Conservation (phyloP, 1,140 invertebrate genomes). For the Sinella curviseta region DNA sequence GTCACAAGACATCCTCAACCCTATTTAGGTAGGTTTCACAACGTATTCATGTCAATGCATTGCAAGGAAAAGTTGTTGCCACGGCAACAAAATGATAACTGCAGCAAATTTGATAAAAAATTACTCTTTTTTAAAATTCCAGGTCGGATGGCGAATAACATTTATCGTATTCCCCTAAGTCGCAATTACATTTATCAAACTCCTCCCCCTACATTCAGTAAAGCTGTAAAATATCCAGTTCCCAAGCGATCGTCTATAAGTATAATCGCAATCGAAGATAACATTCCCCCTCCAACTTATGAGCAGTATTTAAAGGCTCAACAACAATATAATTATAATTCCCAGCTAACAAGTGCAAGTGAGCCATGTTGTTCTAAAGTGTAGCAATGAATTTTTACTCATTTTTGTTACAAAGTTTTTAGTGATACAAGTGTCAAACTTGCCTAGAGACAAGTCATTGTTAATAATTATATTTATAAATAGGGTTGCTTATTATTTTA, state of each 20-base stretch:
- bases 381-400: no score
- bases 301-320: neutral
- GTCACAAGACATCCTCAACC: neutral
- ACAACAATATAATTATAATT: neutral
- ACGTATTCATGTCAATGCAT: no score
- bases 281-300: constrained; percentile 5
- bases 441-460: no score
- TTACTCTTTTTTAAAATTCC: neutral
- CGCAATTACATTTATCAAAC: constrained; percentile 16
- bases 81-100: neutral
- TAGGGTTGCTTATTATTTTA: neutral
- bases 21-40: constrained; percentile 4
- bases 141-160: constrained; percentile 3
- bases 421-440: no score
- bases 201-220: neutral
- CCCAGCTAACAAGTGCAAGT: neutral
- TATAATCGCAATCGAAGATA: neutral
- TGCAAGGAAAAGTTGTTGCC: no score
- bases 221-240: neutral
- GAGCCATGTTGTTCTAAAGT: no score
- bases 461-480: neutral
- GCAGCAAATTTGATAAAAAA: neutral
- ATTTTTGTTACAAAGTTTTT: no score
- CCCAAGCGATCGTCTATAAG: neutral
- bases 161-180: neutral